Percentiles rank a stretch among this genome's conserved stretches.
Evolutionary conservation across 2,888 invertebrate genomes (phyloP).

Genomic region (Papilio demoleus): DNA sequence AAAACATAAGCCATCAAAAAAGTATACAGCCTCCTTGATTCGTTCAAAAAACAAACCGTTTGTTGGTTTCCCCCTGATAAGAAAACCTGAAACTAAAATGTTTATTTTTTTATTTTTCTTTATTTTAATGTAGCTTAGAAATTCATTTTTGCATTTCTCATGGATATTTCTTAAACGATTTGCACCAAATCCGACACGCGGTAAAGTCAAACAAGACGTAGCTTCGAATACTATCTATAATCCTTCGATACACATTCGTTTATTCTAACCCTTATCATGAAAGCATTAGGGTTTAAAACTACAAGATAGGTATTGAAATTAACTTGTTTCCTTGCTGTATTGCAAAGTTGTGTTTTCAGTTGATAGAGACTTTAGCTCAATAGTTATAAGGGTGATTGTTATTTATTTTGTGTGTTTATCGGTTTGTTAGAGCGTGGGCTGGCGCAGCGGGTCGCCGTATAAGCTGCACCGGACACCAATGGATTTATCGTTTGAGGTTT

Average conservation of each 20-base stretch:
- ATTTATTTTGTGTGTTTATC: conserved; percentile 41
- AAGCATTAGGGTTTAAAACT: conserved; percentile 21
- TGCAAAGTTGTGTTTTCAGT: conserved; percentile 23
- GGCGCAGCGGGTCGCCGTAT: conserved; percentile 46
- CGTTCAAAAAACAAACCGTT: too few species aligned
- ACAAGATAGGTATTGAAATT: conserved; percentile 18
- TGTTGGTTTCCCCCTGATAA: too few species aligned
- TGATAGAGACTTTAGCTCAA: neutral
- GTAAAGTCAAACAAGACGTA: conserved; percentile 52
- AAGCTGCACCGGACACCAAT: conserved; percentile 75
- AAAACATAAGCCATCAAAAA: neutral
- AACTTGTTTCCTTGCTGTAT: conserved; percentile 21
- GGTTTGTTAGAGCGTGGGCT: conserved; percentile 17
- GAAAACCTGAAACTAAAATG: too few species aligned
- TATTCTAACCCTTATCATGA: conserved; percentile 5
- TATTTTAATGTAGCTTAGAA: too few species aligned
- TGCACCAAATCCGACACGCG: conserved; percentile 50
- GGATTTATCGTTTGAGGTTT: conserved; percentile 74
- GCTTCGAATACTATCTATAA: conserved; percentile 43
- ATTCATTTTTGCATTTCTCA: conserved; percentile 25
- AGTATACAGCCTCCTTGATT: too few species aligned
- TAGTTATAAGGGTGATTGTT: conserved; percentile 41
- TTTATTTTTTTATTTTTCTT: neutral
- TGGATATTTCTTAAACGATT: conserved; percentile 48
- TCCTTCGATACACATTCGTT: conserved; percentile 12